phyloP scores from a whole-genome alignment of 2,888 invertebrate genomes.

The Leucophora obtusa region DNA sequence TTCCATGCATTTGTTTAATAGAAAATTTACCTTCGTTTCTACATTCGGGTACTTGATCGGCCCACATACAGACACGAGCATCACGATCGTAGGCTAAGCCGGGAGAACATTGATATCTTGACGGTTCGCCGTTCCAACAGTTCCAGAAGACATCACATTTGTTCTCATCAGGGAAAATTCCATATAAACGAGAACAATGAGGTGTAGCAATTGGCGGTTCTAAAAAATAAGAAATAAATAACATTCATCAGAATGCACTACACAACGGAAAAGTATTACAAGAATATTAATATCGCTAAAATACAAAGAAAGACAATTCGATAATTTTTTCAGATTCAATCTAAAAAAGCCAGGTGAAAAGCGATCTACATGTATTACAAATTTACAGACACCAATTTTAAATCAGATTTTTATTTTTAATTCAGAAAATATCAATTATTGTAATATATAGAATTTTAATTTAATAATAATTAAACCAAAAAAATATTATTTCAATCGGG shows the following conservation, averaged over 20 bases:
- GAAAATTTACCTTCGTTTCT: slow-evolving; percentile 87
- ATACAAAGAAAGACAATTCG: no score
- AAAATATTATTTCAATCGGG: no score
- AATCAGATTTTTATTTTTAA: no score
- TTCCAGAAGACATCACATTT: slow-evolving; percentile 98
- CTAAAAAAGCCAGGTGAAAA: neutral
- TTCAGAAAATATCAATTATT: no score
- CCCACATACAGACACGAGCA: slow-evolving; percentile 97
- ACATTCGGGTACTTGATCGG: slow-evolving; percentile 96
- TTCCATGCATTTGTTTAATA: neutral
- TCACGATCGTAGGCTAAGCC: slow-evolving; percentile 96
- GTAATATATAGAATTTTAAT: no score
- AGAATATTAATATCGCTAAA: no score
- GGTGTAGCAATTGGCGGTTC: slow-evolving; percentile 91
- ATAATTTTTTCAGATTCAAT: neutral
- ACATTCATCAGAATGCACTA: no score
- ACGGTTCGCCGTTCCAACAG: slow-evolving; percentile 97
- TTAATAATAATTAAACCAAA: no score
- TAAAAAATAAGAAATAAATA: slow-evolving; percentile 71
- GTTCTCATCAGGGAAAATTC: slow-evolving; percentile 92
- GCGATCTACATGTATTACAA: neutral
- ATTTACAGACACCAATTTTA: no score
- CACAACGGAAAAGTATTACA: no score
- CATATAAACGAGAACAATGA: slow-evolving; percentile 92
- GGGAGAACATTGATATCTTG: slow-evolving; percentile 95